Conservation (phyloP, 2,888 invertebrate species). For the Xylophagus ater region DNA sequence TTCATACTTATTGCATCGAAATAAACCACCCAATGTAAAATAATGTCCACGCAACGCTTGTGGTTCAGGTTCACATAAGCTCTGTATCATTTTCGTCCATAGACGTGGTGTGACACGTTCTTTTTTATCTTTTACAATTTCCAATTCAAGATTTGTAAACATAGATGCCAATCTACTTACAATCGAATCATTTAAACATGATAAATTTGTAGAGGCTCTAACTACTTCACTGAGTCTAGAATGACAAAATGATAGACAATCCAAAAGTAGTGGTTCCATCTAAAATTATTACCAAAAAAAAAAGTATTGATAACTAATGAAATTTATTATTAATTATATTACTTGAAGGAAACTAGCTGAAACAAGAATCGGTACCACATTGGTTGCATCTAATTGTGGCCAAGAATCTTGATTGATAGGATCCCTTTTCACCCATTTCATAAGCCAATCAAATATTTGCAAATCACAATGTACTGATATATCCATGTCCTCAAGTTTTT, state of each 20-base stretch:
- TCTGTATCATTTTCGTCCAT: constrained; percentile 71
- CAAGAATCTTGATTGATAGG: constrained; percentile 49
- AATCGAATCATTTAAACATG: constrained; percentile 73
- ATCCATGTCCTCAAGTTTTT: constrained; percentile 80
- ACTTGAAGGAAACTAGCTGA: constrained; percentile 83
- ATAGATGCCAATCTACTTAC: constrained; percentile 67
- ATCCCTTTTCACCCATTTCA: constrained; percentile 87
- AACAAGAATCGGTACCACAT: constrained; percentile 84
- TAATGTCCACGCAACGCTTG: constrained; percentile 71
- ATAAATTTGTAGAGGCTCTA: constrained; percentile 73
- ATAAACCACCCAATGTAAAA: constrained; percentile 65
- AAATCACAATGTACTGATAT: constrained; percentile 96
- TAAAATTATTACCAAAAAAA: constrained; percentile 32
- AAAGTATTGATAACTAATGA: background rate
- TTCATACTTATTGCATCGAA: constrained; percentile 52
- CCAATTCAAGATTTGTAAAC: constrained; percentile 80
- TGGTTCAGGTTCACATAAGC: constrained; percentile 62
- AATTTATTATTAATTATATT: background rate
- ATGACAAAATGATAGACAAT: constrained; percentile 78
- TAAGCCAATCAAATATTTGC: constrained; percentile 90
- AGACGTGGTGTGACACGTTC: constrained; percentile 79
- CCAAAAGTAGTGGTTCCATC: constrained; percentile 82
- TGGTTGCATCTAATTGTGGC: constrained; percentile 65
- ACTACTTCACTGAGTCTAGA: constrained; percentile 78
- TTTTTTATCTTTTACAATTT: constrained; percentile 71